Percentiles rank a stretch among this genome's conserved stretches.
These are phyloP conservation scores for Antechinus flavipes DNA, from an alignment of 2,113 vertebrate genomes.

Conservation along the genomic window DNA sequence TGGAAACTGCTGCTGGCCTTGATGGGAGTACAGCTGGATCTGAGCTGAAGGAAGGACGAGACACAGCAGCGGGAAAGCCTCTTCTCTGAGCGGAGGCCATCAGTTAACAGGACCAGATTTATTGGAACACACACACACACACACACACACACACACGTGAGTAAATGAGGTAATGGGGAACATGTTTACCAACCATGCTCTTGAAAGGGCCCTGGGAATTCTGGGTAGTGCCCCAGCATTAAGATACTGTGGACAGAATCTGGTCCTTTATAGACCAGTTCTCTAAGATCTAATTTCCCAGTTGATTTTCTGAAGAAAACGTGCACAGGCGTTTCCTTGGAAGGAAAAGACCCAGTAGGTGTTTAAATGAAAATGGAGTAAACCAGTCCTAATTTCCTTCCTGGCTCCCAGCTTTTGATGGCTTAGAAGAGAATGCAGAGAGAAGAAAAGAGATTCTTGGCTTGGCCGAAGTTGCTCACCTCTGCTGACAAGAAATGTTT, in stretches of 20 bases:
- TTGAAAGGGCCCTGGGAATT: neutral
- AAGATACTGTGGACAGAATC: neutral
- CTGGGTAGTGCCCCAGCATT: neutral
- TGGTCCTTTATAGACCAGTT: neutral
- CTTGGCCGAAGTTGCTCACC: neutral
- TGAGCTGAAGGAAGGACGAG: neutral
- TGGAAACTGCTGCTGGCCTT: neutral
- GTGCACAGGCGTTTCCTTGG: neutral
- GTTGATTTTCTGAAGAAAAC: neutral
- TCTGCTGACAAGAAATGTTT: neutral
- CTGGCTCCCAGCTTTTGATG: neutral
- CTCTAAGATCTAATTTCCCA: neutral
- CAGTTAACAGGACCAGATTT: neutral
- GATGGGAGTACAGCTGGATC: neutral
- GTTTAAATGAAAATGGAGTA: neutral
- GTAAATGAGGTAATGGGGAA: neutral
- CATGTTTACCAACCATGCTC: neutral
- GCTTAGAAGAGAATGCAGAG: neutral
- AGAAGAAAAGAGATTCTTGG: conserved; percentile 20
- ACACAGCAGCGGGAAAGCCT: neutral
- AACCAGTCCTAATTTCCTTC: neutral
- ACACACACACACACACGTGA: neutral
- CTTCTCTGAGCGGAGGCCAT: neutral
- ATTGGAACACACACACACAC: neutral
- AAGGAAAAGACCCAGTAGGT: neutral